phyloP scores from a whole-genome alignment of 1,140 invertebrate species.

The Armadillidium nasatum region DNA sequence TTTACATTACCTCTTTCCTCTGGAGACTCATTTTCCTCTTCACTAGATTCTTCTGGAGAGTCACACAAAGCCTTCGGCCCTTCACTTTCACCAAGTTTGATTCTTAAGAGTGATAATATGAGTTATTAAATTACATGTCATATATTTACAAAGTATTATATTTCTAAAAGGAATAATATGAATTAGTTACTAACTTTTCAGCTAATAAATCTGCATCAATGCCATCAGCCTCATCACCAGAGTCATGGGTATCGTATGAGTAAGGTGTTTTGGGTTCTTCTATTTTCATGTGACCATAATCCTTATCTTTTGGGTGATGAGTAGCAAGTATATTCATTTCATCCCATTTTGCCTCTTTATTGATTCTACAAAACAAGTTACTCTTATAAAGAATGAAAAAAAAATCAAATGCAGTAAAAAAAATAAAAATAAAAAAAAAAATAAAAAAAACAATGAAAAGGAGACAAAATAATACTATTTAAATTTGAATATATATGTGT shows the following conservation, averaged over 20 bases:
- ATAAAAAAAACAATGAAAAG: too few relatives aligned
- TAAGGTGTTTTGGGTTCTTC: constrained; percentile 97
- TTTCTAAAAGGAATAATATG: not conserved
- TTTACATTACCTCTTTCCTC: constrained; percentile 7
- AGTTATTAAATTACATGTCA: not conserved
- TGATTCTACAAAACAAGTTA: too few relatives aligned
- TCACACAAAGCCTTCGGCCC: constrained; percentile 58
- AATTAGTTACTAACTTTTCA: constrained; percentile 57
- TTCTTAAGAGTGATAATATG: constrained; percentile 43
- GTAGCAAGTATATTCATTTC: constrained; percentile 99
- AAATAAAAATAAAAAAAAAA: not conserved
- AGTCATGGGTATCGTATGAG: constrained; percentile 63
- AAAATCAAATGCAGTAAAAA: too few relatives aligned
- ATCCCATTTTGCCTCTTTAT: constrained; percentile 77
- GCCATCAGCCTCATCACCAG: constrained; percentile 63
- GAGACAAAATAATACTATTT: not conserved
- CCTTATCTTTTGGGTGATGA: constrained; percentile 94
- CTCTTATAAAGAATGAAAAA: not conserved
- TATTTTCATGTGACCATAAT: constrained; percentile 99
- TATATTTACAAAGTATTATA: constrained; percentile 17
- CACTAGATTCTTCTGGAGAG: constrained; percentile 58
- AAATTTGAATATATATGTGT: too few relatives aligned
- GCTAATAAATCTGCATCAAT: constrained; percentile 71
- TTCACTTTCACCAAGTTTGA: constrained; percentile 57
- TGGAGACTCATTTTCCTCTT: constrained; percentile 47